phyloP scores from a whole-genome alignment of 2,888 invertebrate genomes.

The Athalia cordata region DNA sequence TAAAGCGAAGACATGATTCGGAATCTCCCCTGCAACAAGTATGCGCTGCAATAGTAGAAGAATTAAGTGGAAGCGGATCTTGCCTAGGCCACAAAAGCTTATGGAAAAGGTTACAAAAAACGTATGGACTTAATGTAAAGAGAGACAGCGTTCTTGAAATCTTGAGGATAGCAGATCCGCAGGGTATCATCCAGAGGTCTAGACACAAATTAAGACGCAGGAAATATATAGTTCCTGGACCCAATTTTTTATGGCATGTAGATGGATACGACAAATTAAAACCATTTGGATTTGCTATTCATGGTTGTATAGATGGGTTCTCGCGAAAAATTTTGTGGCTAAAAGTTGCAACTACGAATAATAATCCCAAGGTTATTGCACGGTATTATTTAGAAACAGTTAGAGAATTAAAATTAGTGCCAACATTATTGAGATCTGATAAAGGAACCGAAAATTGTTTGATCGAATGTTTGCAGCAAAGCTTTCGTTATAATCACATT shows the following conservation, averaged over 20 bases:
- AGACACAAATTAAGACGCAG: too few species aligned
- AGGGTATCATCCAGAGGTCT: conserved; percentile 45
- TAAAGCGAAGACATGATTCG: conserved; percentile 25
- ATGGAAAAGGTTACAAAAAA: conserved; percentile 35
- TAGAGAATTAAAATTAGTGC: conserved; percentile 44
- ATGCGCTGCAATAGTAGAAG: too few species aligned
- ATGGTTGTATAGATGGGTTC: too few species aligned
- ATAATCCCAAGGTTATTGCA: neutral
- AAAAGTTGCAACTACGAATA: neutral
- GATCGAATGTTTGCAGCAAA: conserved; percentile 44
- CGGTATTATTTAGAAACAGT: conserved; percentile 44
- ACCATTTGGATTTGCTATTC: too few species aligned
- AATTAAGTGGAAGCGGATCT: too few species aligned
- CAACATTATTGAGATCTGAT: conserved; percentile 45
- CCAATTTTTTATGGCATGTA: too few species aligned
- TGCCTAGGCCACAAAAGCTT: conserved; percentile 37
- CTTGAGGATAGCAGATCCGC: conserved; percentile 39
- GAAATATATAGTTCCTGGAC: too few species aligned
- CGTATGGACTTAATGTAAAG: conserved; percentile 20
- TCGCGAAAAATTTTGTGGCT: too few species aligned
- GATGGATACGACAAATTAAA: too few species aligned
- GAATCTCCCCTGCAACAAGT: too few species aligned
- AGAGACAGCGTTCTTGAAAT: conserved; percentile 37
- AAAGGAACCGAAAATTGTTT: conserved; percentile 44
- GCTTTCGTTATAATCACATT: conserved; percentile 28